A percentile compares a stretch with the other conserved stretches of the same genome.
Conservation (phyloP, 2,888 invertebrate species). For the Drosophila rubida region DNA sequence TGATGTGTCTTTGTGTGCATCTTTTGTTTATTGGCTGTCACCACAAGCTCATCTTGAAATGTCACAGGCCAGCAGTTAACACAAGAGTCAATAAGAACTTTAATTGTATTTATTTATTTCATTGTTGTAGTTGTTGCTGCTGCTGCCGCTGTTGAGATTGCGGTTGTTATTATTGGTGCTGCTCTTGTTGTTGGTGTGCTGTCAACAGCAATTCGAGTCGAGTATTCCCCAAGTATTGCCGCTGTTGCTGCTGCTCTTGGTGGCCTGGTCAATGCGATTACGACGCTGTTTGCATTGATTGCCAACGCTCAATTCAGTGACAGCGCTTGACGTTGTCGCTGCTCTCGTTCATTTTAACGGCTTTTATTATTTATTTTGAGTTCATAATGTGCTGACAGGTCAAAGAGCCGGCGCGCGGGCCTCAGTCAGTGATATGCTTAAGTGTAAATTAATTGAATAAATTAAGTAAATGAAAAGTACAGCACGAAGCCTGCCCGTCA, state of each 20-base stretch:
- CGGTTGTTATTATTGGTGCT: constrained; percentile 31
- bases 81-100: constrained; percentile 54
- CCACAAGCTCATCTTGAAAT: constrained; percentile 48
- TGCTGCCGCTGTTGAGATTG: constrained; percentile 28
- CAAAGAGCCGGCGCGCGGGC: constrained; percentile 18
- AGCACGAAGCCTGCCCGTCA: not conserved
- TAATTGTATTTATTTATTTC: constrained; percentile 68
- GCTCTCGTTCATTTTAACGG: constrained; percentile 34
- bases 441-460: constrained; percentile 80
- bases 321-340: constrained; percentile 57
- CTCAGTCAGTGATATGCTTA: constrained; percentile 44
- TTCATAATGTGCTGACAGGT: constrained; percentile 67
- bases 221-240: constrained; percentile 15
- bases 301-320: constrained; percentile 57
- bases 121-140: constrained; percentile 32
- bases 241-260: constrained; percentile 2
- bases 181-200: constrained; percentile 11
- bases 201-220: constrained; percentile 19
- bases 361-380: constrained; percentile 58
- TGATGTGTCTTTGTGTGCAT: constrained; percentile 16
- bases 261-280: constrained; percentile 73
- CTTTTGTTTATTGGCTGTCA: constrained; percentile 35
- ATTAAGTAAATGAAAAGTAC: constrained; percentile 64
- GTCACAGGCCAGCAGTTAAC: constrained; percentile 40
- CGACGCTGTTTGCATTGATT: constrained; percentile 72